Evolutionary conservation across 2,888 invertebrate species (phyloP).

Genomic region (Meliscaeva auricollis): DNA sequence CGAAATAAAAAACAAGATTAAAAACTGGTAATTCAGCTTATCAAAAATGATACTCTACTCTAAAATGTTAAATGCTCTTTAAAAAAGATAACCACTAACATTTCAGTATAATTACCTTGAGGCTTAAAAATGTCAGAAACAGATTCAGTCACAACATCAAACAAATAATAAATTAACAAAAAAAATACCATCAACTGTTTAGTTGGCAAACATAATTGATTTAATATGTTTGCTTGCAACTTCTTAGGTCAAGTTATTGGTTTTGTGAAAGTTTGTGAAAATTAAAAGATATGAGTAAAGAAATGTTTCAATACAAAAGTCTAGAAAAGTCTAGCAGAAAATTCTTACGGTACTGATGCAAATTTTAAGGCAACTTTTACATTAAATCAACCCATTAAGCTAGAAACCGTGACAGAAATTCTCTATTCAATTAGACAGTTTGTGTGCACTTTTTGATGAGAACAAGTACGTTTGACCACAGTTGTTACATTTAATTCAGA

Average conservation of each 20-base stretch:
- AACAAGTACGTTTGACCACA: background rate
- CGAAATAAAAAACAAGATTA: background rate
- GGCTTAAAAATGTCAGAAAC: background rate
- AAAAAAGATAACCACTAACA: slow-evolving; percentile 1
- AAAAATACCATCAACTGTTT: slow-evolving; percentile 3
- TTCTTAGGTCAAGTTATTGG: background rate
- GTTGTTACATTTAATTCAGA: too few species aligned
- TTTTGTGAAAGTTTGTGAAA: background rate
- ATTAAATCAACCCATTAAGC: too few species aligned
- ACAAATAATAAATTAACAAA: slow-evolving; percentile 21
- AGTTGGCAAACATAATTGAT: background rate
- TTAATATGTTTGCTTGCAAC: background rate
- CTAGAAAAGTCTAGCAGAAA: too few species aligned
- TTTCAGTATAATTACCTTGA: slow-evolving; percentile 8
- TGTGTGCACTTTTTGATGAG: background rate
- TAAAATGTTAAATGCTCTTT: too few species aligned
- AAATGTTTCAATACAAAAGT: background rate
- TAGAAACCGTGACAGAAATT: background rate
- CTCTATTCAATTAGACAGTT: background rate
- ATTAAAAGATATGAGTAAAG: too few species aligned
- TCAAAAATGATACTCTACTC: background rate
- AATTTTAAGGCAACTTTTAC: too few species aligned
- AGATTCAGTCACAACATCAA: slow-evolving; percentile 16
- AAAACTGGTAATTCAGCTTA: background rate
- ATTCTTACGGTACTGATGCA: too few species aligned